These are phyloP conservation scores for Arremon brunneinucha DNA, from an alignment of 2,797 vertebrate genomes.

Conservation along the genomic window DNA sequence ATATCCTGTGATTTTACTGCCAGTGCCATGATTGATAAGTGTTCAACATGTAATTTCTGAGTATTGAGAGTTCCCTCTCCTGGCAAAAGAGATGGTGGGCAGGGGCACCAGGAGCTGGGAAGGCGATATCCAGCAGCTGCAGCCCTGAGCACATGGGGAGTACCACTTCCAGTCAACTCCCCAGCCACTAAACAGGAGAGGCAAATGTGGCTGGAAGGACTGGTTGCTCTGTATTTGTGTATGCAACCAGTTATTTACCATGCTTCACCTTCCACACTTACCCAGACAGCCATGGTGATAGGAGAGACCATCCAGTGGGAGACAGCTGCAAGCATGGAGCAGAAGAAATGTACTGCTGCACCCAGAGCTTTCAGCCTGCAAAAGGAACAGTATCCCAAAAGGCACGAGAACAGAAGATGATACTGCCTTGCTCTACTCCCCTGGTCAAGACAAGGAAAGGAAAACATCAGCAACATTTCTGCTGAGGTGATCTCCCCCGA, in stretches of 20 bases:
- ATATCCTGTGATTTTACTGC: background rate
- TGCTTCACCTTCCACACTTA: background rate
- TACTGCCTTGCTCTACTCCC: background rate
- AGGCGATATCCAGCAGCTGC: background rate
- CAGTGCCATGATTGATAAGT: background rate
- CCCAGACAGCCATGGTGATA: background rate
- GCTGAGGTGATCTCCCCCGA: background rate
- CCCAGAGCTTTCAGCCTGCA: background rate
- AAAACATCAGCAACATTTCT: background rate
- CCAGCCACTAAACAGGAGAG: background rate
- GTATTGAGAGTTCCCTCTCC: background rate
- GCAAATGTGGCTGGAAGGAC: background rate
- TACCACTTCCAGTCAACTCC: background rate
- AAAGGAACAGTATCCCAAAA: background rate
- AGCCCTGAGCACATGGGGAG: background rate
- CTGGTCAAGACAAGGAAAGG: fast-evolving
- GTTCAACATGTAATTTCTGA: background rate
- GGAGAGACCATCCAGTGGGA: background rate
- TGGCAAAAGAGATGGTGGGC: background rate
- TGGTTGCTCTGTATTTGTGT: background rate
- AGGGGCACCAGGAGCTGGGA: background rate
- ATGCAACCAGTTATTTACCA: background rate
- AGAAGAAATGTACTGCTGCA: background rate
- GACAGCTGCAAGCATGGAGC: background rate
- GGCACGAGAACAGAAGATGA: background rate